Percentiles rank a stretch among this genome's conserved stretches.
Conservation (phyloP, 2,888 invertebrate genomes). For the Caenorhabditis virilis region DNA sequence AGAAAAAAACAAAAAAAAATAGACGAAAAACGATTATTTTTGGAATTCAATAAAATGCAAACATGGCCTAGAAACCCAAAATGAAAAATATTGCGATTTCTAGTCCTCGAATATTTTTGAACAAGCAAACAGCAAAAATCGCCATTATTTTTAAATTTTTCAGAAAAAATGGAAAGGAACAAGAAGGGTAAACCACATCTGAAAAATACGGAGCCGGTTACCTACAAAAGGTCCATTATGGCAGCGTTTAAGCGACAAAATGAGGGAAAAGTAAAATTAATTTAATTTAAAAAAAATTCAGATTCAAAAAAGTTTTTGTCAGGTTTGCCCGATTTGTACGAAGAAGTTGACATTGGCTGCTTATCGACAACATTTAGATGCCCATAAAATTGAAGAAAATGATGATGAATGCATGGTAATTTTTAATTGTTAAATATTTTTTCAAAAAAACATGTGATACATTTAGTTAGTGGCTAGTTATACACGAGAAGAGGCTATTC, state of each 20-base stretch:
- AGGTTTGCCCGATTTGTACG: conserved; percentile 26
- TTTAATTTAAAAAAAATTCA: background rate
- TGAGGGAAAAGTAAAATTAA: conserved; percentile 26
- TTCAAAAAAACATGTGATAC: background rate
- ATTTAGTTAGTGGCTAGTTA: conserved; percentile 19
- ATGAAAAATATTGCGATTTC: background rate
- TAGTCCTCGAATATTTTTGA: too few relatives aligned
- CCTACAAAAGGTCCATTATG: conserved; percentile 26
- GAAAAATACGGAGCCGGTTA: conserved; percentile 17
- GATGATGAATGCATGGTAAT: conserved; percentile 21
- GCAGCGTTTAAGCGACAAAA: conserved; percentile 31
- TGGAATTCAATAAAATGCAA: background rate
- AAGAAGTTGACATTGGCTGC: conserved; percentile 21
- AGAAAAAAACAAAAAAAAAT: too few relatives aligned
- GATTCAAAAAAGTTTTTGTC: background rate
- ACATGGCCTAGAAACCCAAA: background rate
- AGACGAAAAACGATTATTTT: background rate
- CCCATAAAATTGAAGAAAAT: conserved; percentile 14
- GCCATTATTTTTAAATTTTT: background rate
- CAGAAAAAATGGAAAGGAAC: background rate
- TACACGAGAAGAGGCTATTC: conserved; percentile 25
- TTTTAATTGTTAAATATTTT: background rate
- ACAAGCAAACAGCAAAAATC: background rate
- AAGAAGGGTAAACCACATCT: conserved; percentile 19
- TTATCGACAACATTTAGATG: conserved; percentile 22